Conservation (phyloP, 2,888 invertebrate genomes). For the Euplagia quadripunctaria region DNA sequence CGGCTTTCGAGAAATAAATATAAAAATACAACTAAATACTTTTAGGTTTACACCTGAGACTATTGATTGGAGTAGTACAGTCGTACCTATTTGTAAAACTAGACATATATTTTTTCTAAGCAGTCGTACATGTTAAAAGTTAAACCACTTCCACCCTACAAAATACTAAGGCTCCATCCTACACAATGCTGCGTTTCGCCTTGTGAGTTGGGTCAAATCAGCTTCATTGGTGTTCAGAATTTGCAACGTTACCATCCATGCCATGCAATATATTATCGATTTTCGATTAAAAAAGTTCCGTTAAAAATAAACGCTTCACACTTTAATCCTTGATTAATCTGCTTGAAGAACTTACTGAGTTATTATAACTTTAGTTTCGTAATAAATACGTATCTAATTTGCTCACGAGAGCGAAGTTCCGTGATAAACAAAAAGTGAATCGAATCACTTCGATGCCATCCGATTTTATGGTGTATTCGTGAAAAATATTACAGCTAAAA, state of each 20-base stretch:
- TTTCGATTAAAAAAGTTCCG: background rate
- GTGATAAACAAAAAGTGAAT: slow-evolving; percentile 9
- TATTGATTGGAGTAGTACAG: no score
- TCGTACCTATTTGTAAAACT: no score
- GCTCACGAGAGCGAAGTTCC: slow-evolving; percentile 20
- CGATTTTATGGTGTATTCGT: slow-evolving; percentile 5
- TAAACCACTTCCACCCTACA: no score
- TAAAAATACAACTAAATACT: background rate
- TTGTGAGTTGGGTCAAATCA: no score
- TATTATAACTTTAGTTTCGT: slow-evolving; percentile 1
- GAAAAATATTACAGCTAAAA: background rate
- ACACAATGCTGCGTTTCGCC: no score
- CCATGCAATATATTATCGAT: background rate
- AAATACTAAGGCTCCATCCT: no score
- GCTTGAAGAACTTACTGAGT: background rate
- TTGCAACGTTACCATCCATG: background rate
- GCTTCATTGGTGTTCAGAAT: no score
- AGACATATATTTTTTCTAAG: no score
- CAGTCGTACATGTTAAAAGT: no score
- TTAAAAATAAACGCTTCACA: background rate
- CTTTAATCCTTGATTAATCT: background rate
- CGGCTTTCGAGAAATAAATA: background rate
- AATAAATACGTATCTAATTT: slow-evolving; percentile 14
- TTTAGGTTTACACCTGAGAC: no score
- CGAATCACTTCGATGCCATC: background rate